A percentile compares a stretch with the other conserved stretches of the same genome.
phyloP scores from a whole-genome alignment of 1,140 invertebrate genomes.

The Camponotus pennsylvanicus region DNA sequence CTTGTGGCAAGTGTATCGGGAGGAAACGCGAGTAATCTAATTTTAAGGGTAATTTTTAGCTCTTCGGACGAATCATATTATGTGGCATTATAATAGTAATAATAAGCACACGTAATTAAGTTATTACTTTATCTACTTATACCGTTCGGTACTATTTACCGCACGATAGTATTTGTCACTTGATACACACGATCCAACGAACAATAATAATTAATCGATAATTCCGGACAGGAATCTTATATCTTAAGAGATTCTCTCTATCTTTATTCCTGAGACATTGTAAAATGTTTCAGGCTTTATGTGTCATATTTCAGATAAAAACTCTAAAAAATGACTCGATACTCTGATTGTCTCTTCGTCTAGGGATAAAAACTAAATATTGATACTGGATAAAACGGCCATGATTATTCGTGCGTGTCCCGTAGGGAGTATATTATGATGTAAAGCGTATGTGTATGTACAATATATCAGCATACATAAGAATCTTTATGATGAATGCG shows the following conservation, averaged over 20 bases:
- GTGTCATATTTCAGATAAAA: slow-evolving; percentile 21
- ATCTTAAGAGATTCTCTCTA: neutral
- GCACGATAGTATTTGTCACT: neutral
- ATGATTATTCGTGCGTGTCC: slow-evolving; percentile 40
- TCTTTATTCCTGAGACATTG: slow-evolving; percentile 26
- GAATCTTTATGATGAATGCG: slow-evolving; percentile 62
- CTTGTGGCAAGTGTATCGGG: slow-evolving; percentile 14
- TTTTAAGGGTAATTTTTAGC: slow-evolving; percentile 15
- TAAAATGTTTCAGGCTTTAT: slow-evolving; percentile 25
- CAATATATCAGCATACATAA: slow-evolving; percentile 51
- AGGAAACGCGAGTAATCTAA: slow-evolving; percentile 38
- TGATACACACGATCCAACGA: neutral
- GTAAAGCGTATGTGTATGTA: slow-evolving; percentile 28
- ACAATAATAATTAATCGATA: slow-evolving; percentile 45
- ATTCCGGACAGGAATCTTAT: neutral
- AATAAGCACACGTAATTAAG: slow-evolving; percentile 55
- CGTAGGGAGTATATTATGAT: slow-evolving; percentile 17
- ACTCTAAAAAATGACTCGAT: slow-evolving; percentile 32
- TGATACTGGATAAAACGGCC: slow-evolving; percentile 81
- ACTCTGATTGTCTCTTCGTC: slow-evolving; percentile 28
- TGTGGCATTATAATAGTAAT: slow-evolving; percentile 54
- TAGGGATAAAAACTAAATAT: slow-evolving; percentile 44
- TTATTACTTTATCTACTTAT: slow-evolving; percentile 14
- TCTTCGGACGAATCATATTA: slow-evolving; percentile 46
- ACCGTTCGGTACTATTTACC: neutral